Percentiles rank a stretch among this genome's conserved stretches.
These are phyloP conservation scores for Leptosomus discolor DNA, from an alignment of 2,113 vertebrate genomes.

Conservation along the genomic window DNA sequence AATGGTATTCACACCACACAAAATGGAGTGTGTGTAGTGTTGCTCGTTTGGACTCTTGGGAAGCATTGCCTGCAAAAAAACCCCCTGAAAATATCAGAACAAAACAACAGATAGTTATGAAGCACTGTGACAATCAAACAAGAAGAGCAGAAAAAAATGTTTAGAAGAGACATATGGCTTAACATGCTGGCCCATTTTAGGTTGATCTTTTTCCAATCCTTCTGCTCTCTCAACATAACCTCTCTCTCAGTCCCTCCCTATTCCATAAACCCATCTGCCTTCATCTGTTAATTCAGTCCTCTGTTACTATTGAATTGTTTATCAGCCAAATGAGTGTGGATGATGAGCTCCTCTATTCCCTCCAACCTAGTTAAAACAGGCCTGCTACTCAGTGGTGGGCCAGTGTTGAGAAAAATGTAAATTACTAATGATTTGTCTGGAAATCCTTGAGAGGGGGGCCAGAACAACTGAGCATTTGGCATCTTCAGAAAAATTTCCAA, in stretches of 20 bases:
- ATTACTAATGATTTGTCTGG: not conserved
- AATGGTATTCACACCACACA: not conserved
- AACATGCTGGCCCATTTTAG: constrained; percentile 59
- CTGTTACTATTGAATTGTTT: constrained; percentile 35
- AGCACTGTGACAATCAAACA: constrained; percentile 25
- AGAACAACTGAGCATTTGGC: not conserved
- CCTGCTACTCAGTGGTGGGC: not conserved
- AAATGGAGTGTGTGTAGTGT: not conserved
- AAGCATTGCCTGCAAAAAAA: not conserved
- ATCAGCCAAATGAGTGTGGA: constrained; percentile 17
- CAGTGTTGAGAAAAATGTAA: not conserved
- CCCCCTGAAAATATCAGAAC: not conserved
- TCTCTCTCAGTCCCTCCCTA: constrained; percentile 13
- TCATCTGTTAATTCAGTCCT: constrained; percentile 54
- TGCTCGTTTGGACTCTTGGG: not conserved
- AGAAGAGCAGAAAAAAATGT: constrained; percentile 49
- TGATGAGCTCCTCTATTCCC: not conserved
- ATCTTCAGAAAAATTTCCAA: not conserved
- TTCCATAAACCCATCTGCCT: constrained; percentile 58
- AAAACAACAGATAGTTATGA: not conserved
- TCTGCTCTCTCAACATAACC: constrained; percentile 52
- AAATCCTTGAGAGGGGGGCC: not conserved
- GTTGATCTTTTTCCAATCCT: constrained; percentile 64
- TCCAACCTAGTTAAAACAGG: not conserved
- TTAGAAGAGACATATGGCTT: constrained; percentile 59